Percentiles rank a stretch among this genome's conserved stretches.
Evolutionary conservation across 2,888 invertebrate genomes (phyloP).

Genomic region (Agrochola macilenta): DNA sequence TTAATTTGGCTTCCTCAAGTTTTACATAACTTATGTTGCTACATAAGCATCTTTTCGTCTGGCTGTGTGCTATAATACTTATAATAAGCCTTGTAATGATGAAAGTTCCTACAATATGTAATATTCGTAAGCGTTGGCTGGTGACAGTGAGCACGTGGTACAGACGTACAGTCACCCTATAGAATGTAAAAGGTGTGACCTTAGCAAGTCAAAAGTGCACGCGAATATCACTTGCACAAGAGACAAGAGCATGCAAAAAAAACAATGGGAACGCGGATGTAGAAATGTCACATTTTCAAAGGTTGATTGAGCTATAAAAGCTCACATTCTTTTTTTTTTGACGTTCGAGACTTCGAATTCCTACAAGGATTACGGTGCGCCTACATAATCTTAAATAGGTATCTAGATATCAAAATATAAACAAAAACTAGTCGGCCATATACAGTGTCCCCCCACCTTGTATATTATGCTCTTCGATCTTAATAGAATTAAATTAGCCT

Average conservation of each 20-base stretch:
- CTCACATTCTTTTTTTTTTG: slow-evolving; percentile 27
- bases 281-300: slow-evolving; percentile 62
- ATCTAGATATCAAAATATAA: not conserved
- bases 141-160: slow-evolving; percentile 49
- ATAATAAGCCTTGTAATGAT: not conserved
- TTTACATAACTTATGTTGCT: slow-evolving; percentile 42
- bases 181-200: slow-evolving; percentile 63
- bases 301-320: slow-evolving; percentile 50
- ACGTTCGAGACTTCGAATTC: slow-evolving; percentile 29
- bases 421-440: slow-evolving; percentile 33
- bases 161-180: slow-evolving; percentile 22
- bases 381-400: slow-evolving; percentile 4
- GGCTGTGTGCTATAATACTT: not conserved
- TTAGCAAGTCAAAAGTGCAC: slow-evolving; percentile 52
- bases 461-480: slow-evolving; percentile 33
- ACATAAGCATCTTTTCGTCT: not conserved
- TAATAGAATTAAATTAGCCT: slow-evolving; percentile 51
- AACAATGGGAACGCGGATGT: slow-evolving; percentile 44
- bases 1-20: slow-evolving; percentile 16
- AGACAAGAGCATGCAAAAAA: slow-evolving; percentile 37
- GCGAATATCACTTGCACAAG: slow-evolving; percentile 43
- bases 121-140: slow-evolving; percentile 6
- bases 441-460: slow-evolving; percentile 24
- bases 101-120: not conserved
- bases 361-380: slow-evolving; percentile 13